Percentiles rank a stretch among this genome's conserved stretches.
phyloP scores from a whole-genome alignment of 1,140 invertebrate species.

The Drosophila funebris region DNA sequence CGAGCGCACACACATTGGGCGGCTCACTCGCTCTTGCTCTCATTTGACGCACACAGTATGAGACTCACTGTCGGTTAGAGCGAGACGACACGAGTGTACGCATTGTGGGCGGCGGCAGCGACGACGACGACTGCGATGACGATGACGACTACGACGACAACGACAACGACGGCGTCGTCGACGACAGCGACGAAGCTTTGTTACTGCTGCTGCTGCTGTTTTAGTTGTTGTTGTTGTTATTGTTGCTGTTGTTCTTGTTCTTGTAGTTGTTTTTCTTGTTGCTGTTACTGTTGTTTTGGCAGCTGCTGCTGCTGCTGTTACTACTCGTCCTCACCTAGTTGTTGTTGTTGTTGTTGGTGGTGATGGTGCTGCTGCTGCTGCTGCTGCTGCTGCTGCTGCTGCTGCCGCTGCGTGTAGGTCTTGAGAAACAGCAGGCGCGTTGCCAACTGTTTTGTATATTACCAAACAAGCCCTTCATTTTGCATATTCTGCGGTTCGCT shows the following conservation, averaged over 20 bases:
- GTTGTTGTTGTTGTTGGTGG: slow-evolving; percentile 23
- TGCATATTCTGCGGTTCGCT: slow-evolving; percentile 89
- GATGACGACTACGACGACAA: slow-evolving; percentile 39
- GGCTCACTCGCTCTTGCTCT: slow-evolving; percentile 28
- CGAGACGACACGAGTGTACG: slow-evolving; percentile 54
- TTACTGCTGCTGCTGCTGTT: slow-evolving; percentile 31
- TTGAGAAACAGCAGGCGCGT: slow-evolving; percentile 76
- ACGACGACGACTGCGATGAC: slow-evolving; percentile 3
- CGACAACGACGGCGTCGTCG: slow-evolving; percentile 19
- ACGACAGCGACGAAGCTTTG: slow-evolving; percentile 25
- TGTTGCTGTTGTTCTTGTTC: slow-evolving; percentile 16
- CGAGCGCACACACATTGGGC: not conserved
- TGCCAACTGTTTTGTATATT: slow-evolving; percentile 84
- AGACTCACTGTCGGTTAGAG: slow-evolving; percentile 22
- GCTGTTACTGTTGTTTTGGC: slow-evolving; percentile 23
- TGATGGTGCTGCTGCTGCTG: slow-evolving; percentile 41
- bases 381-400: slow-evolving; percentile 46
- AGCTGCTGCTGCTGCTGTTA: slow-evolving; percentile 24
- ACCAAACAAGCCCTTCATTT: slow-evolving; percentile 90
- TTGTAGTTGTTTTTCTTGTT: slow-evolving; percentile 29
- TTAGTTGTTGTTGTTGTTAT: slow-evolving; percentile 30
- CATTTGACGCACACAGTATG: slow-evolving; percentile 8
- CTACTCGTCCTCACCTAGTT: slow-evolving; percentile 38
- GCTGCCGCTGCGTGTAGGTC: slow-evolving; percentile 54
- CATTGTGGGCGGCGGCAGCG: slow-evolving; percentile 52